Conservation (phyloP, 2,797 vertebrate species). For the Acrossocheilus wenchowensis region DNA sequence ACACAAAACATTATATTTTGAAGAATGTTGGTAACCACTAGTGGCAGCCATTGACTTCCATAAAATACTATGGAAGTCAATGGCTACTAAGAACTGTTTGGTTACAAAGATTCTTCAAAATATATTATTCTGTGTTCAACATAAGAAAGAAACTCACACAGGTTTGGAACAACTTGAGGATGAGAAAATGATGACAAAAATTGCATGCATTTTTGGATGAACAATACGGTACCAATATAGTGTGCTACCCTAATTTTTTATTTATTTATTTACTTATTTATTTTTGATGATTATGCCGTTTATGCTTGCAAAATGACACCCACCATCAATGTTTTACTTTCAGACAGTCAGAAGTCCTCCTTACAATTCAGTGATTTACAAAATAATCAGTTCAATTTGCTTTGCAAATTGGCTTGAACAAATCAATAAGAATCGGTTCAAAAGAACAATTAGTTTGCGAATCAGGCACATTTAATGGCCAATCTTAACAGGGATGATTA, state of each 20-base stretch:
- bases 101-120: too few relatives aligned
- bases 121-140: too few relatives aligned
- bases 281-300: background rate
- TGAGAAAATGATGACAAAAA: too few relatives aligned
- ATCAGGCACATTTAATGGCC: background rate
- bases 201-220: background rate
- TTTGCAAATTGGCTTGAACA: conserved; percentile 1
- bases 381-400: background rate
- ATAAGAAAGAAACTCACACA: too few relatives aligned
- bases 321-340: background rate
- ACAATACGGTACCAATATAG: background rate
- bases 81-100: too few relatives aligned
- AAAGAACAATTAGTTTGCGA: background rate
- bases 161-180: too few relatives aligned
- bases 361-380: conserved; percentile 16
- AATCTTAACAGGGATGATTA: background rate
- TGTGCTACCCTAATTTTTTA: background rate
- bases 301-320: background rate
- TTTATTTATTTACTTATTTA: too few relatives aligned
- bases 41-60: too few relatives aligned
- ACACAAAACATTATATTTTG: too few relatives aligned
- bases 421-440: background rate
- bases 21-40: too few relatives aligned
- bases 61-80: too few relatives aligned
- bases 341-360: background rate